A percentile compares a stretch with the other conserved stretches of the same genome.
Conservation (phyloP, 2,888 invertebrate genomes). For the Beris morrisii region DNA sequence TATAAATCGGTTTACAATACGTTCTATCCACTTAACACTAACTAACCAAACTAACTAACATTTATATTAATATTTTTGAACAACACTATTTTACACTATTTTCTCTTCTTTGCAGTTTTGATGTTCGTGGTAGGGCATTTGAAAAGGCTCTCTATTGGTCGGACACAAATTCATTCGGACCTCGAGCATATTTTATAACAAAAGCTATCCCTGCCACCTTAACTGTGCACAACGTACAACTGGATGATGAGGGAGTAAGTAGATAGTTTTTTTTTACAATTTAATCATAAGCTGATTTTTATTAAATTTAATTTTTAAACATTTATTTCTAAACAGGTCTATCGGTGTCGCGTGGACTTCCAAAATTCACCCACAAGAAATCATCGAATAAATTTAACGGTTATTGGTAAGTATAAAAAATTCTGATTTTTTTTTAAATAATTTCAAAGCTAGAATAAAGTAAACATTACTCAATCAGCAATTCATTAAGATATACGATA, state of each 20-base stretch:
- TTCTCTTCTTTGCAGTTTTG: conserved; percentile 66
- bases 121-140: conserved; percentile 80
- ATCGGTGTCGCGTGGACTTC: conserved; percentile 88
- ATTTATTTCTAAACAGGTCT: conserved; percentile 56
- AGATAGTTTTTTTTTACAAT: conserved; percentile 6
- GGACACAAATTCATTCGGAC: conserved; percentile 79
- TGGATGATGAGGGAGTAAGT: conserved; percentile 79
- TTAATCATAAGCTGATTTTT: neutral
- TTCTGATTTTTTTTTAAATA: no score
- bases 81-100: neutral
- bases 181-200: conserved; percentile 81
- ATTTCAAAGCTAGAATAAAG: no score
- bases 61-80: no score
- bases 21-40: no score
- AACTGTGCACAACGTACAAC: conserved; percentile 78
- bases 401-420: conserved; percentile 78
- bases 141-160: conserved; percentile 83
- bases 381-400: conserved; percentile 84
- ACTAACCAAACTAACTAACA: no score
- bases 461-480: no score
- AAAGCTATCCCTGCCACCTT: conserved; percentile 79
- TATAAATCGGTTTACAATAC: no score
- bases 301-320: neutral
- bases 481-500: no score
- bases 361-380: conserved; percentile 86